Base-by-base conservation (phyloP, 2,113 vertebrate species). In the Podarcis cretensis region DNA sequence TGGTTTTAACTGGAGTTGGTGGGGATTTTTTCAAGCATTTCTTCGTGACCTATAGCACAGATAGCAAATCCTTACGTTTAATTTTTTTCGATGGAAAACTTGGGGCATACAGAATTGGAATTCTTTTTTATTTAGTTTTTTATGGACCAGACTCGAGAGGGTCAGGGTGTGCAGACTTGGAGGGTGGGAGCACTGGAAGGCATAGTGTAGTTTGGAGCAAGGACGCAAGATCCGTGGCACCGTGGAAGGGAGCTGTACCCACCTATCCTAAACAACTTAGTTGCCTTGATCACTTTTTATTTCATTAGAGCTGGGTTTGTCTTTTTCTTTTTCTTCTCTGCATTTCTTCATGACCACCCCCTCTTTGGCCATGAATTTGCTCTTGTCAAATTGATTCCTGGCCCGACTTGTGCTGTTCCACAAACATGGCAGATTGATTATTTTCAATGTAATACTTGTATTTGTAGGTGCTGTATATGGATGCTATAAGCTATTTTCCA, bases 401-500 rank as follows among this genome's bases (percentile, higher is more conserved):
- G 37, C n/a, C 63, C 32, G 27, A 12, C 20, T 75, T 71, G 37
- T 75, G 6, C 40, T 74, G 1, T 73, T 73, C 13, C 6, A 65
- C 25, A 43, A 84, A 1, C 66, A 27, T 20, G 8, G n/a, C 86
- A 66, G 37, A 69, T 43, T 30, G 79, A 21, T n/a, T 0, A 30
- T 1, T 90, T 35, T 84, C 1, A 0, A 76, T 86, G 82, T 83
- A 32, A 27, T 59, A n/a, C 43, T 30, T 93, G 21, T 69, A 23
- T 63, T 30, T 4, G 7, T 89, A 99, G 98, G 97, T 97, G 1
- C 81, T 99, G 35, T 99, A 99, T 84, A 89, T 99, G 98, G 98
- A 99, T 1, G 98, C 98, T 0, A 90, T 98, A 8, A 97, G 97
- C 74, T 96, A 98, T 93, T 98, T 99, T 89, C 98, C 98, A 0